Evolutionary conservation across 2,888 invertebrate genomes (phyloP).

Genomic region (Rotaria socialis): DNA sequence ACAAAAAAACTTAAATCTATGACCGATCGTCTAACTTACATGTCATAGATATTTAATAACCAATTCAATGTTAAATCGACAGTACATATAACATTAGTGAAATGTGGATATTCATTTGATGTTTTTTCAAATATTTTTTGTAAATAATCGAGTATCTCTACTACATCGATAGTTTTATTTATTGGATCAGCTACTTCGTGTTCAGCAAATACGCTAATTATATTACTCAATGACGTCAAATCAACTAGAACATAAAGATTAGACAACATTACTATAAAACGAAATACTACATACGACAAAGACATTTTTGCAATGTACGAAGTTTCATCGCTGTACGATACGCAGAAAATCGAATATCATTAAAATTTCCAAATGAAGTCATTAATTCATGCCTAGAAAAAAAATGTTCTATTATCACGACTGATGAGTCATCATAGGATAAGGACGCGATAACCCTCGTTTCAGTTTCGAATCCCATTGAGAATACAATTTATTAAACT

Average conservation of each 20-base stretch:
- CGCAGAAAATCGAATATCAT: slow-evolving; percentile 94
- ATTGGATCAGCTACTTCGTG: slow-evolving; percentile 76
- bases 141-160: slow-evolving; percentile 91
- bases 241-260: slow-evolving; percentile 45
- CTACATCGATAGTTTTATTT: slow-evolving; percentile 88
- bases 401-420: too few relatives aligned
- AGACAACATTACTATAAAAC: too few relatives aligned
- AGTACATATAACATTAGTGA: slow-evolving; percentile 80
- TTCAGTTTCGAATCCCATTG: too few relatives aligned
- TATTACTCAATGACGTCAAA: slow-evolving; percentile 19
- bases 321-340: slow-evolving; percentile 96
- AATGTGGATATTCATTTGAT: slow-evolving; percentile 61
- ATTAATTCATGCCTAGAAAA: slow-evolving; percentile 31
- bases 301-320: slow-evolving; percentile 84
- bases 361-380: slow-evolving; percentile 63
- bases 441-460: too few relatives aligned
- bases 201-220: background rate
- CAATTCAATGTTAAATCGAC: slow-evolving; percentile 95
- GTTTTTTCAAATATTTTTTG: slow-evolving; percentile 72
- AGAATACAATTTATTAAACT: background rate
- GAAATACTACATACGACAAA: slow-evolving; percentile 66
- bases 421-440: too few relatives aligned
- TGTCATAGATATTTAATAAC: slow-evolving; percentile 94
- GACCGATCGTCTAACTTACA: slow-evolving; percentile 53
- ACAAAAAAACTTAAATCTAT: too few relatives aligned